These are phyloP conservation scores for Macaca fascicularis DNA, from an alignment of 2,113 vertebrate genomes.

Conservation along the genomic window T2T-MFA8v1.1 NC_088380.1:110700001-110700500, in stretches of 20 bases:
- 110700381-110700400: background rate
- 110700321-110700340: background rate
- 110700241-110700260: background rate
- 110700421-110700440: background rate
- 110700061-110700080: background rate
- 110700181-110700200: background rate
- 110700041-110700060: background rate
- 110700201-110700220: background rate
- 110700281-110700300: background rate
- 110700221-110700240: background rate
- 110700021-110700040: background rate
- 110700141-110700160: background rate
- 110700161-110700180: background rate
- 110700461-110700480: conserved; percentile 1
- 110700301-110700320: background rate
- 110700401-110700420: background rate
- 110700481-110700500: conserved; percentile 12
- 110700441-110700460: background rate
- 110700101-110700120: background rate
- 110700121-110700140: background rate
- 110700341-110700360: too few species aligned
- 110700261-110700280: background rate
- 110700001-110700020: background rate
- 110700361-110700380: background rate
- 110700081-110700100: background rate